Conservation (phyloP, 30 jellyfish, hydroid and myxozoan genomes). For the Mastigias papua region DNA sequence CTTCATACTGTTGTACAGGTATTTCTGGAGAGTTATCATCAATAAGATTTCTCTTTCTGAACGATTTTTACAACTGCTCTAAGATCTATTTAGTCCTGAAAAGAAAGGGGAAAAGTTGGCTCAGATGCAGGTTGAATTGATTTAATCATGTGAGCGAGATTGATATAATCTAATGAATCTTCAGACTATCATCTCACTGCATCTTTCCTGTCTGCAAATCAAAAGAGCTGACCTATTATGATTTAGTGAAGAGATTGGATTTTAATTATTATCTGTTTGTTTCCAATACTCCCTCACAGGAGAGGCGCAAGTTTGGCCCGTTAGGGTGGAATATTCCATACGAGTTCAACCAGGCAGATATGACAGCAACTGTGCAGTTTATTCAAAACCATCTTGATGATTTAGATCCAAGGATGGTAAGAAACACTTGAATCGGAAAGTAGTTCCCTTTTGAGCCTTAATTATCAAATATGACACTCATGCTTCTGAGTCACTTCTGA, state of each 20-base stretch:
- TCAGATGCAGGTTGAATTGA: too few species aligned
- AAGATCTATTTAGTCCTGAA: too few species aligned
- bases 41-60: not conserved
- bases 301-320: constrained; percentile 96
- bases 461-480: too few species aligned
- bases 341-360: constrained; percentile 95
- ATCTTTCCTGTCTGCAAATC: too few species aligned
- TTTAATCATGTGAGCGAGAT: too few species aligned
- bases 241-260: too few species aligned
- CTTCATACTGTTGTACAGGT: constrained; percentile 97
- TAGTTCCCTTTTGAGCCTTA: too few species aligned
- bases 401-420: constrained; percentile 76
- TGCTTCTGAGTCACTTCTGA: too few species aligned
- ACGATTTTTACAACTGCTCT: not conserved
- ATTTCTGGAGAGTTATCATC: not conserved
- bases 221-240: too few species aligned
- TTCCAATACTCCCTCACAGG: constrained; percentile 45
- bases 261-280: not conserved
- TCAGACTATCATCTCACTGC: too few species aligned
- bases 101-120: too few species aligned
- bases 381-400: constrained; percentile 96
- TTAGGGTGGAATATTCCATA: constrained; percentile 98
- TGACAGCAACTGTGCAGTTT: constrained; percentile 95
- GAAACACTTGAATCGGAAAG: not conserved
- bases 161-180: too few species aligned